Conservation (phyloP, 1,140 invertebrate species). For the Aphidius ervi region DNA sequence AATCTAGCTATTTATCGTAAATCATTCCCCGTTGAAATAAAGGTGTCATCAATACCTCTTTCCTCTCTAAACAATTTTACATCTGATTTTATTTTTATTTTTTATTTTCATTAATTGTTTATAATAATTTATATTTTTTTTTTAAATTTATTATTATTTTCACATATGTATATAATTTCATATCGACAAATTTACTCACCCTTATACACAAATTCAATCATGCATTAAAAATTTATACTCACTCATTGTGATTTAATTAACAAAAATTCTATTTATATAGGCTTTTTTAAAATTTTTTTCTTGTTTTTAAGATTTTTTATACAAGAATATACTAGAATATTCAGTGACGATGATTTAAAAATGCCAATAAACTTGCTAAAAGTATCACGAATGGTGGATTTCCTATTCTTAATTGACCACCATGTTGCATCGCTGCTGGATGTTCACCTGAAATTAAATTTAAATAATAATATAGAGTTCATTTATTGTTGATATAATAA, state of each 20-base stretch:
- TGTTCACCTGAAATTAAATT: constrained; percentile 60
- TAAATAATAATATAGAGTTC: background rate
- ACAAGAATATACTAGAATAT: constrained; percentile 5
- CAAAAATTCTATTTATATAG: too few species aligned
- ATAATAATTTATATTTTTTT: constrained; percentile 1
- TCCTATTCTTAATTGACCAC: constrained; percentile 54
- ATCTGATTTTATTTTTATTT: too few species aligned
- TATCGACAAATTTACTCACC: background rate
- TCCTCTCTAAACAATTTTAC: too few species aligned
- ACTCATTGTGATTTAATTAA: background rate
- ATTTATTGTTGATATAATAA: too few species aligned
- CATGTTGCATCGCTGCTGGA: constrained; percentile 79
- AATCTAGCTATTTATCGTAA: too few species aligned
- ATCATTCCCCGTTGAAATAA: too few species aligned
- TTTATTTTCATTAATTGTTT: constrained; percentile 3
- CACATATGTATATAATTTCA: background rate
- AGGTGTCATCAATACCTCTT: too few species aligned
- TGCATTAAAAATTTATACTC: background rate
- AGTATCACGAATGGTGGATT: constrained; percentile 52
- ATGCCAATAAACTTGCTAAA: constrained; percentile 46
- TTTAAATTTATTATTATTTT: background rate
- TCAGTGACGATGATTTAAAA: constrained; percentile 49
- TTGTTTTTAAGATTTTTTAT: constrained; percentile 11
- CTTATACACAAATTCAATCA: constrained; percentile 4
- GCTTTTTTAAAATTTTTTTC: background rate